A percentile compares a stretch with the other conserved stretches of the same genome.
These are phyloP conservation scores for Thaumatotibia leucotreta DNA, from an alignment of 1,140 invertebrate genomes.

Conservation along the genomic window DNA sequence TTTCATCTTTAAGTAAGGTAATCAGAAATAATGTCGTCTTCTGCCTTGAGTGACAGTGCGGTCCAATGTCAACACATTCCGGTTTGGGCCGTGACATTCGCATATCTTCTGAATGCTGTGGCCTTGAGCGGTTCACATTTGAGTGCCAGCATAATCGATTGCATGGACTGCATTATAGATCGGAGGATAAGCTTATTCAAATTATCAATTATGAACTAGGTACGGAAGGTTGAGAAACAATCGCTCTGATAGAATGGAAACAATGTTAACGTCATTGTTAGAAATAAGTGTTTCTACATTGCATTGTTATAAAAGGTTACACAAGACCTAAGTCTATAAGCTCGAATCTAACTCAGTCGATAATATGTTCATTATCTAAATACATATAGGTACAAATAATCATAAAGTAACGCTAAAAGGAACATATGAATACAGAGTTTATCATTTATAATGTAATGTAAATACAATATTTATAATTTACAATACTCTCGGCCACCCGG, in stretches of 20 bases:
- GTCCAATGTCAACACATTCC: constrained; percentile 2
- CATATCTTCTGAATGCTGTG: background rate
- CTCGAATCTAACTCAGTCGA: background rate
- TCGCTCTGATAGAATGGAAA: background rate
- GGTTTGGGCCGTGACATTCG: constrained; percentile 8
- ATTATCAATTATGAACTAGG: background rate
- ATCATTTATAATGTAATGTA: too few relatives aligned
- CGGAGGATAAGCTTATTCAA: background rate
- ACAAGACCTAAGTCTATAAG: background rate
- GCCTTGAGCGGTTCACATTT: background rate
- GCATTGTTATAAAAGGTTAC: background rate
- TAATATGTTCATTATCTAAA: background rate
- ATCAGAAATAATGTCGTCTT: background rate
- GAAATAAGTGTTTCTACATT: background rate
- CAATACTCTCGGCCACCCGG: too few relatives aligned
- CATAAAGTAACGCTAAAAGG: too few relatives aligned
- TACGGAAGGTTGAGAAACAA: background rate
- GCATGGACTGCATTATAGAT: background rate
- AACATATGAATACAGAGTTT: too few relatives aligned
- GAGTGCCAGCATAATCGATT: background rate
- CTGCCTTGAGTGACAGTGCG: background rate
- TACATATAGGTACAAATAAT: background rate
- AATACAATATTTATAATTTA: too few relatives aligned
- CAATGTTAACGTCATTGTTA: background rate
- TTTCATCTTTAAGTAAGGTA: background rate